A percentile compares a stretch with the other conserved stretches of the same genome.
Evolutionary conservation across 2,113 vertebrate genomes (phyloP).

Genomic region (Ochotona curzoniae): DNA sequence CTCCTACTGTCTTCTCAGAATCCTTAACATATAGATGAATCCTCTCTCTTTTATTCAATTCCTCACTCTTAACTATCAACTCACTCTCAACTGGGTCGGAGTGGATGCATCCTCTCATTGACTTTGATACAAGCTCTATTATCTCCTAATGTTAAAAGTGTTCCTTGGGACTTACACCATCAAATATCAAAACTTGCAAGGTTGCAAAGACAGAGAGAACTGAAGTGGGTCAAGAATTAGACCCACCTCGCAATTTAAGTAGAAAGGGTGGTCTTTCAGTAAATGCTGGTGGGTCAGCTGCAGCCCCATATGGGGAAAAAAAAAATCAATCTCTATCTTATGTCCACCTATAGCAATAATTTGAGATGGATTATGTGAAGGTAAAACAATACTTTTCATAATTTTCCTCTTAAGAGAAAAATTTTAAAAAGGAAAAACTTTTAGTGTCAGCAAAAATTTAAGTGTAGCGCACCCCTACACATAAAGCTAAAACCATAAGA

Average conservation of each 20-base stretch:
- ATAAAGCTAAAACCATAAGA: neutral
- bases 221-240: neutral
- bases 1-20: neutral
- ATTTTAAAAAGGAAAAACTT: neutral
- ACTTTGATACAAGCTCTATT: neutral
- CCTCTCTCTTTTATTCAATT: neutral
- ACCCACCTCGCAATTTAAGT: neutral
- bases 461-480: neutral
- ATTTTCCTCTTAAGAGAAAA: neutral
- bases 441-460: constrained; percentile 34
- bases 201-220: neutral
- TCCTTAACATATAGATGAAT: neutral
- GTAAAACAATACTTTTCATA: neutral
- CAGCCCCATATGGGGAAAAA: neutral
- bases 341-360: neutral
- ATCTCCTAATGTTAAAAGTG: neutral
- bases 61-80: neutral
- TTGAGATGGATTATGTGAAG: neutral
- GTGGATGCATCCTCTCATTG: no score
- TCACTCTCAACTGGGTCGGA: no score
- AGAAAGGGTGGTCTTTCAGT: neutral
- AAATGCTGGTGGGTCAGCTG: neutral
- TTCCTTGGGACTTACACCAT: neutral
- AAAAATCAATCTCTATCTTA: neutral
- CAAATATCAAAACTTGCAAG: neutral